Conservation (phyloP, 2,888 invertebrate genomes). For the Timandra comae region DNA sequence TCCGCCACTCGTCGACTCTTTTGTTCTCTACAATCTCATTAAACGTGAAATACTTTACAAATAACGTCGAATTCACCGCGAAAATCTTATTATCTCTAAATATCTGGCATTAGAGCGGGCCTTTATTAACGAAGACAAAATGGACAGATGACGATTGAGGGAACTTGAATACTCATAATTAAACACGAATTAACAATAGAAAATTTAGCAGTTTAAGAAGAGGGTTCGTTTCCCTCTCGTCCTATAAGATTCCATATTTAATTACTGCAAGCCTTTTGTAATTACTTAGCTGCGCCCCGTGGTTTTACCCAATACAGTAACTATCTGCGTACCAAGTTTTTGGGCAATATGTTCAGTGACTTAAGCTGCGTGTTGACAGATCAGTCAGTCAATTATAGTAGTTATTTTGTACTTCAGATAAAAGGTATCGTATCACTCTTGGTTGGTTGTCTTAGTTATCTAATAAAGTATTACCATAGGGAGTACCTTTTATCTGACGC, state of each 20-base stretch:
- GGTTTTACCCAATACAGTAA: too few relatives aligned
- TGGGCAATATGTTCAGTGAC: too few relatives aligned
- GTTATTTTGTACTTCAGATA: too few relatives aligned
- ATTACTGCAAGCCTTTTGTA: too few relatives aligned
- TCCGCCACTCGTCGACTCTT: slow-evolving; percentile 45
- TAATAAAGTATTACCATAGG: too few relatives aligned
- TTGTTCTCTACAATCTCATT: slow-evolving; percentile 61
- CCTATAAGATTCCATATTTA: too few relatives aligned
- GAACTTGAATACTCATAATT: slow-evolving; percentile 21
- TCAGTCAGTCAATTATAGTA: too few relatives aligned
- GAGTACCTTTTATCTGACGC: too few relatives aligned
- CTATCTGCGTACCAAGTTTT: too few relatives aligned
- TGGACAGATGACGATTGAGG: slow-evolving; percentile 26
- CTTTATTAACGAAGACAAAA: slow-evolving; percentile 37
- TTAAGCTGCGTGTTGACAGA: too few relatives aligned
- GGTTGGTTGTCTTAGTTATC: too few relatives aligned
- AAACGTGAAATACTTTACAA: slow-evolving; percentile 50
- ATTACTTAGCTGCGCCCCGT: too few relatives aligned
- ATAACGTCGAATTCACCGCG: slow-evolving; percentile 41
- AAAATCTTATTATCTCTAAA: slow-evolving; percentile 47
- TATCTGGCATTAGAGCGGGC: slow-evolving; percentile 35
- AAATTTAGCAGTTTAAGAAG: slow-evolving; percentile 1
- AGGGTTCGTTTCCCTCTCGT: not conserved
- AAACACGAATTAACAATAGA: slow-evolving; percentile 17
- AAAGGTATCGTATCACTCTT: not conserved